Conservation (phyloP, 2,113 vertebrate species). For the Atlantisia rogersi region DNA sequence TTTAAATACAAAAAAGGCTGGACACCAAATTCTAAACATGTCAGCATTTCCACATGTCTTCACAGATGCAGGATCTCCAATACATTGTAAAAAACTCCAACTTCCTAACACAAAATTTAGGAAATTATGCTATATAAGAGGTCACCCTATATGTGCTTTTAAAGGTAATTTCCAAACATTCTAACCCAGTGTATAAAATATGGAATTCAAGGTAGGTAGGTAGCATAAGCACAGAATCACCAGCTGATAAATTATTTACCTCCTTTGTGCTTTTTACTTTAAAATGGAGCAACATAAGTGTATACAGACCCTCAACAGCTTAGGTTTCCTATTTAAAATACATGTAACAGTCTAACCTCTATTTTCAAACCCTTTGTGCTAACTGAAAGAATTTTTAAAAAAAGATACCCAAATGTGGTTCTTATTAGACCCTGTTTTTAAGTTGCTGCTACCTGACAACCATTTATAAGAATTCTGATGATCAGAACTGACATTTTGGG, state of each 20-base stretch:
- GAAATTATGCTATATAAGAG: background rate
- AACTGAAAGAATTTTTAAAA: too few species aligned
- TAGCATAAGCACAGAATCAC: background rate
- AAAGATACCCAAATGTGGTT: background rate
- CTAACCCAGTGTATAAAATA: background rate
- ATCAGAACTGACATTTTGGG: background rate
- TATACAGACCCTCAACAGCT: background rate
- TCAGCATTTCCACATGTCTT: background rate
- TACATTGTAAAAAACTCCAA: background rate
- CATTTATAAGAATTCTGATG: background rate
- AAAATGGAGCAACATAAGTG: background rate
- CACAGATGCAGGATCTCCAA: background rate
- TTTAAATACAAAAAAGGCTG: background rate
- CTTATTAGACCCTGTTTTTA: background rate
- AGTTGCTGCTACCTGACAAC: background rate
- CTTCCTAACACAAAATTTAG: background rate
- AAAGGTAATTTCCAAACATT: background rate
- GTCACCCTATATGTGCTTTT: background rate
- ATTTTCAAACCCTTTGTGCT: too few species aligned
- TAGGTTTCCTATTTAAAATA: conserved; percentile 1
- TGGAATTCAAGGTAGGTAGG: background rate
- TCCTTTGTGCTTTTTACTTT: background rate
- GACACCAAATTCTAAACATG: background rate
- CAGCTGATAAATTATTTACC: background rate
- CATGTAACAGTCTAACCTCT: background rate